Evolutionary conservation across 1,140 invertebrate species (phyloP).

Genomic region (Hypothenemus hampei): DNA sequence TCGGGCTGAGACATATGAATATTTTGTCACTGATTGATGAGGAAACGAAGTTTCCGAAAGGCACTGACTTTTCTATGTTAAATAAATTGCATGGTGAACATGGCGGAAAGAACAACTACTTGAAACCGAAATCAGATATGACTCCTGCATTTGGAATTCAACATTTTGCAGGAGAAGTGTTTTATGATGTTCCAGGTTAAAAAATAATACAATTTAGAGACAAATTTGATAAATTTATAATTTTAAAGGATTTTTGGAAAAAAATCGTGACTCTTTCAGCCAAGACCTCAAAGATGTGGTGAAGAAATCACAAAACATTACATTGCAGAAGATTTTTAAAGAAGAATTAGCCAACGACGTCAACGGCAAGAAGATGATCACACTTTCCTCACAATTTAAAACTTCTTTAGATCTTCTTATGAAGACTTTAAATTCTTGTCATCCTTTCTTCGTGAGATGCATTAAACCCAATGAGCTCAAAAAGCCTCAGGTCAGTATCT

Average conservation of each 20-base stretch:
- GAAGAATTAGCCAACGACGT: conserved; percentile 58
- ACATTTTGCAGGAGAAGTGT: conserved; percentile 90
- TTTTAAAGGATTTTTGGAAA: conserved; percentile 82
- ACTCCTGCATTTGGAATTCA: conserved; percentile 80
- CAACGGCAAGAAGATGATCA: conserved; percentile 58
- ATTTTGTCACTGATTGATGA: conserved; percentile 92
- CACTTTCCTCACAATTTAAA: conserved; percentile 83
- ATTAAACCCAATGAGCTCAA: conserved; percentile 95
- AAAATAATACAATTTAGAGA: no score
- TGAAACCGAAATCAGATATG: conserved; percentile 81
- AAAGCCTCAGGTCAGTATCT: conserved; percentile 66
- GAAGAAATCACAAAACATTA: conserved; percentile 67
- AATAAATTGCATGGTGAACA: conserved; percentile 82
- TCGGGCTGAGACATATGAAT: conserved; percentile 83
- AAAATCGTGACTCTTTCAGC: conserved; percentile 90
- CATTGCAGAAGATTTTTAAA: conserved; percentile 72
- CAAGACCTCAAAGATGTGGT: conserved; percentile 78
- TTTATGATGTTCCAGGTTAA: conserved; percentile 81
- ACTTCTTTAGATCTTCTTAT: conserved; percentile 83
- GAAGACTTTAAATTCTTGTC: conserved; percentile 78
- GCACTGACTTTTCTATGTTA: conserved; percentile 81
- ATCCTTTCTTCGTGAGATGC: conserved; percentile 92
- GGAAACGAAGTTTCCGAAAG: conserved; percentile 90
- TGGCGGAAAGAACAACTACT: conserved; percentile 71
- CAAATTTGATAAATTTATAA: no score